Evolutionary conservation across 2,113 vertebrate genomes (phyloP).

Genomic region (Mionectes macconnelli): DNA sequence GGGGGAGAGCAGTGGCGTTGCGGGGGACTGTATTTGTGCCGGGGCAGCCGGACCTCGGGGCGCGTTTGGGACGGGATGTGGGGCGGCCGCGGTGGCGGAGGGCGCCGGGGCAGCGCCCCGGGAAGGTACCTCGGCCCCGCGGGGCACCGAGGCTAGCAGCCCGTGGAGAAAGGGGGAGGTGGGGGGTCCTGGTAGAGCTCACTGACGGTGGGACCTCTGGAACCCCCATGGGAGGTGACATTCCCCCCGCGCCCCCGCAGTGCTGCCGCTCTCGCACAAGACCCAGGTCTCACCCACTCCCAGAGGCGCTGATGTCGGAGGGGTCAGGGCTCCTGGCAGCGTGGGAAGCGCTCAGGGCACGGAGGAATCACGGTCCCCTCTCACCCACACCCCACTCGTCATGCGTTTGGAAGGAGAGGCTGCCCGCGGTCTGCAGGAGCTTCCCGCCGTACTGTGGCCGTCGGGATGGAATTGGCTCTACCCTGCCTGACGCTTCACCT

Average conservation of each 20-base stretch:
- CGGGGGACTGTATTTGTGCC: neutral
- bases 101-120: rapidly evolving
- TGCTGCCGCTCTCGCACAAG: neutral
- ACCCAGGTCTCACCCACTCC: neutral
- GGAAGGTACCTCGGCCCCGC: neutral
- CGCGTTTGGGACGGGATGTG: neutral
- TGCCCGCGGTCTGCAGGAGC: neutral
- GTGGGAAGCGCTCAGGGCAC: neutral
- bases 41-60: neutral
- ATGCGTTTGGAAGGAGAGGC: neutral
- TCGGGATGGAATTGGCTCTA: neutral
- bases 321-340: neutral
- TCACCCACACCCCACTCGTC: neutral
- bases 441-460: rapidly evolving
- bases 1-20: neutral
- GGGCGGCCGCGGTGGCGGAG: rapidly evolving
- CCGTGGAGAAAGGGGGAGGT: neutral
- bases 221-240: neutral
- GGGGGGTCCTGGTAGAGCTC: neutral
- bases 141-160: neutral
- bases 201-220: neutral
- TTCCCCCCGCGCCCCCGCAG: neutral
- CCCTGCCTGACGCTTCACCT: neutral
- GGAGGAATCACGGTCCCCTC: neutral
- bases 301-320: neutral